Percentiles rank a stretch among this genome's conserved stretches.
phyloP scores from a whole-genome alignment of 2,797 vertebrate species.

The Cetoscarus ocellatus region DNA sequence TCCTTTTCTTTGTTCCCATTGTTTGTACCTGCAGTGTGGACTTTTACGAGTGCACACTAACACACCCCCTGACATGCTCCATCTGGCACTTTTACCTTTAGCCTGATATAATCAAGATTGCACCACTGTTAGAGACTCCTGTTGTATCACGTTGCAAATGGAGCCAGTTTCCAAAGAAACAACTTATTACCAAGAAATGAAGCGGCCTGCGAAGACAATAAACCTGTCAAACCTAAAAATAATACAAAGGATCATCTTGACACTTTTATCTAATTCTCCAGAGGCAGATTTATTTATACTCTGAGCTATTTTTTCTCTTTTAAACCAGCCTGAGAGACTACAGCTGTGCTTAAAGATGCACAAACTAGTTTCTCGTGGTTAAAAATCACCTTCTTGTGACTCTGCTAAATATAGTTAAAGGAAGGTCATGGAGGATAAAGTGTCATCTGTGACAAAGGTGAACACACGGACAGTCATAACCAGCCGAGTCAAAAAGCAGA shows the following conservation, averaged over 20 bases:
- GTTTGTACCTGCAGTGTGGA: not conserved
- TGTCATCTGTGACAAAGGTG: conserved; percentile 25
- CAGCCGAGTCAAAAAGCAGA: conserved; percentile 27
- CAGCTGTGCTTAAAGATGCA: not conserved
- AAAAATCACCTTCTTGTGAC: not conserved
- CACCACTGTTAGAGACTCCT: not conserved
- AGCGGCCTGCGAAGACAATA: conserved; percentile 23
- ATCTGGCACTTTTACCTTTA: not conserved
- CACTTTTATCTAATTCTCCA: conserved; percentile 34
- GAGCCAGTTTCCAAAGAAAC: not conserved
- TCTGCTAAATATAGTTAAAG: conserved; percentile 3
- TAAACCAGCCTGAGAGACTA: not conserved
- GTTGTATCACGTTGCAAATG: conserved; percentile 5
- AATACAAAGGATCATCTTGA: conserved; percentile 4
- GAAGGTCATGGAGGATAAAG: not conserved
- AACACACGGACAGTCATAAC: not conserved
- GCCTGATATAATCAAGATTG: conserved; percentile 4
- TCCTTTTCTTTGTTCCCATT: not conserved
- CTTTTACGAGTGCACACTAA: not conserved
- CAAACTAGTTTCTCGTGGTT: not conserved
- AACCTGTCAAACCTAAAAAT: conserved; percentile 64
- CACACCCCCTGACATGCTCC: not conserved
- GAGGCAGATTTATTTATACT: conserved; percentile 37
- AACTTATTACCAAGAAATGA: conserved; percentile 1
- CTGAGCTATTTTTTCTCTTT: not conserved